Evolutionary conservation across 1,140 invertebrate genomes (phyloP).

Genomic region (Anastrepha ludens): DNA sequence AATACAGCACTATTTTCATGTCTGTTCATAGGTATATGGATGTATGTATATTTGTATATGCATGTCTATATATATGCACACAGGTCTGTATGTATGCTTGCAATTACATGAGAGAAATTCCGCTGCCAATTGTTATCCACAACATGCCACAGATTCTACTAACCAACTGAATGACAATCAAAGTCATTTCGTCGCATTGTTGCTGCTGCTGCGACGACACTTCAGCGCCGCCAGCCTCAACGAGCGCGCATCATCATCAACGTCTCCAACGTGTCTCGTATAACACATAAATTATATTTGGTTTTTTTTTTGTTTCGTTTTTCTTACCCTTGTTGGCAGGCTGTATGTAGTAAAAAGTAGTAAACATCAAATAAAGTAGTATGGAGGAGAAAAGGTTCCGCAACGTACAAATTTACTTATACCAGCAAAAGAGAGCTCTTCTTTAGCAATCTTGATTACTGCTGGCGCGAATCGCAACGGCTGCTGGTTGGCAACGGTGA

Average conservation of each 20-base stretch:
- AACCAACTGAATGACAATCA: constrained; percentile 33
- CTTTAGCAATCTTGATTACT: not conserved
- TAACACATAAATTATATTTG: constrained; percentile 36
- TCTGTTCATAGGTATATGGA: too few relatives aligned
- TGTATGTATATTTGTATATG: too few relatives aligned
- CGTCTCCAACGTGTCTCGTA: constrained; percentile 38
- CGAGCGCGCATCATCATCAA: constrained; percentile 29
- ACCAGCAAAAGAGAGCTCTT: not conserved
- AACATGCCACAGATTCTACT: constrained; percentile 30
- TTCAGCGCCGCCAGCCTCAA: not conserved
- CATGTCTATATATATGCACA: not conserved
- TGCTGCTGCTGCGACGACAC: not conserved
- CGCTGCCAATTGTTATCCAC: constrained; percentile 21
- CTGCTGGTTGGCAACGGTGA: constrained; percentile 14
- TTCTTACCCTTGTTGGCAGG: not conserved
- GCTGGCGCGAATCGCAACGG: not conserved
- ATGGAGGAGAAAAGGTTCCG: not conserved
- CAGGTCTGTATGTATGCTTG: not conserved
- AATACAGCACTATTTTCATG: too few relatives aligned
- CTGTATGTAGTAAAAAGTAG: not conserved
- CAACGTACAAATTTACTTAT: not conserved
- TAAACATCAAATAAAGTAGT: not conserved
- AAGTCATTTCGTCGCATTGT: not conserved
- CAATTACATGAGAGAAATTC: not conserved
- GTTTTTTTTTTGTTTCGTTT: not conserved